phyloP scores from a whole-genome alignment of 1,140 invertebrate genomes.

The Scylla paramamosain region DNA sequence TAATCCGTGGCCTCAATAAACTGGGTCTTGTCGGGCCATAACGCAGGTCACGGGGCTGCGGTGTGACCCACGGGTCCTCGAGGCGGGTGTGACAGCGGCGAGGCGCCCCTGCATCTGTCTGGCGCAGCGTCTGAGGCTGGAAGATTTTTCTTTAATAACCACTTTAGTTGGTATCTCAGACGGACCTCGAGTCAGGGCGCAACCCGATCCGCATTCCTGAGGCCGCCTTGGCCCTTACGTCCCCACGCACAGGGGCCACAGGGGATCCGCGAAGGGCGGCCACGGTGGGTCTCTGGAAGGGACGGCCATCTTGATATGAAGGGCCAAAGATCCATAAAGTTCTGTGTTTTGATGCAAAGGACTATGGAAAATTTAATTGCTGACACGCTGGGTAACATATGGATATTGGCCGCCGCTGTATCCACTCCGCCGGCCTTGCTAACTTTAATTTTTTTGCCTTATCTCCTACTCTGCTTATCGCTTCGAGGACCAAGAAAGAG shows the following conservation, averaged over 20 bases:
- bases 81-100: constrained; percentile 36
- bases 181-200: constrained; percentile 37
- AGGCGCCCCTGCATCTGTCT: constrained; percentile 59
- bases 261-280: neutral
- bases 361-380: constrained; percentile 75
- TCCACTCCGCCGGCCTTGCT: neutral
- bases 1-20: neutral
- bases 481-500: neutral
- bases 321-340: constrained; percentile 74
- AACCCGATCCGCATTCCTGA: constrained; percentile 59
- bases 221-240: constrained; percentile 21
- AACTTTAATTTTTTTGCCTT: constrained; percentile 5
- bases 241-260: neutral
- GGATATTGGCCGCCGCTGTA: constrained; percentile 58
- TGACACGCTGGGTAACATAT: constrained; percentile 72
- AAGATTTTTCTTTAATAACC: constrained; percentile 75
- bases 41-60: neutral
- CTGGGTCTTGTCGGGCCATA: neutral
- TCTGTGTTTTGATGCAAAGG: constrained; percentile 75
- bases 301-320: constrained; percentile 70
- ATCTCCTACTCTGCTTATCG: constrained; percentile 35
- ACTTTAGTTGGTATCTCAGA: constrained; percentile 71
- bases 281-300: constrained; percentile 28
- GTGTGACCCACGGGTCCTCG: neutral
- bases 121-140: constrained; percentile 45